Evolutionary conservation across 2,113 vertebrate genomes (phyloP).

Genomic region (Brachirus orientalis): DNA sequence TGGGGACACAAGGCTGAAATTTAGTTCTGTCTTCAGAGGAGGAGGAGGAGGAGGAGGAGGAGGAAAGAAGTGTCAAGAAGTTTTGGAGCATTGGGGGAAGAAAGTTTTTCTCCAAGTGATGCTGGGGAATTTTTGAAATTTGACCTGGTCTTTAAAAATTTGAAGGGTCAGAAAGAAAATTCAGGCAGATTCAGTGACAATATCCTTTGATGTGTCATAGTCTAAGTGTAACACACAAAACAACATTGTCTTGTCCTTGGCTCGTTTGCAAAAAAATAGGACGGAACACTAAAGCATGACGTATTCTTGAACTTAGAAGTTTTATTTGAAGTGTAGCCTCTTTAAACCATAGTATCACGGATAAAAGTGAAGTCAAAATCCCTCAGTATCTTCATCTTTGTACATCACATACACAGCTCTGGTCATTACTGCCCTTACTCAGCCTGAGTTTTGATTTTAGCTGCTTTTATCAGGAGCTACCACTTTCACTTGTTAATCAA

Average conservation of each 20-base stretch:
- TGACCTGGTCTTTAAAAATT: constrained; percentile 5
- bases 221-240: background rate
- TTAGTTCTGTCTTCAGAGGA: constrained; percentile 19
- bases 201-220: background rate
- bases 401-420: background rate
- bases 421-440: background rate
- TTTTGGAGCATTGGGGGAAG: constrained; percentile 7
- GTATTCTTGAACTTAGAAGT: background rate
- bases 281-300: background rate
- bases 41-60: background rate
- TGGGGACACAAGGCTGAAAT: constrained; percentile 29
- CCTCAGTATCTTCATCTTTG: background rate
- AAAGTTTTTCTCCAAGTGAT: constrained; percentile 13
- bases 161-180: background rate
- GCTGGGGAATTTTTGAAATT: background rate
- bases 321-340: background rate
- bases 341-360: background rate
- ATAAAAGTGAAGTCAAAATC: background rate
- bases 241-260: background rate
- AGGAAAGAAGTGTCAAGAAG: background rate
- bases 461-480: background rate
- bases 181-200: background rate
- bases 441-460: background rate
- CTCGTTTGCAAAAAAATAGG: too few relatives aligned
- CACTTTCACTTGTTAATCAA: background rate